Base-by-base conservation (phyloP, 2,888 invertebrate genomes). In the Cloeon dipterum region DNA sequence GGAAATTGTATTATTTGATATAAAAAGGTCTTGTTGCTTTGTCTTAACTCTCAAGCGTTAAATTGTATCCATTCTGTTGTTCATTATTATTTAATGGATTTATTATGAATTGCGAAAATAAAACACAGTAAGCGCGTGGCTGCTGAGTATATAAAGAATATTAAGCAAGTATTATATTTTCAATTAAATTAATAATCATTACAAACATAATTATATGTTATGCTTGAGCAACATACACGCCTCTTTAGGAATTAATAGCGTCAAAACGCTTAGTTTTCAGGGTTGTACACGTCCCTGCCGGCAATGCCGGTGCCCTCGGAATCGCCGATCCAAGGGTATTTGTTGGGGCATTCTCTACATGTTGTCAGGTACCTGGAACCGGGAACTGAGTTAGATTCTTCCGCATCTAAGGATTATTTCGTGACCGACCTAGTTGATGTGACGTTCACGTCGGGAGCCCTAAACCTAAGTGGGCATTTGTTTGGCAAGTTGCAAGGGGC, bases 271-370 rank as follows among this genome's bases (percentile, higher is more conserved):
- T 41, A 44, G 38, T 67, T 74, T 50, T 77, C 77, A 35, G 77
- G 75, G 54, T 73, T 68, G 52, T 85, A 85, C 55, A 75, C 78
- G 52, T 85, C 85, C 46, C 66, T 74, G 33, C 75, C 75, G 20
- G 71, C 66, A 44, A 77, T 69, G 10, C 83, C 85, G 18, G 78
- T 74, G 38, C 85, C 85, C 46, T 71, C 77, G 2, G 83, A 73
- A 56, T 86, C 85, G 19, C 83, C 83, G 43, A 86, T 55, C 88
- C 88, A 88, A 3, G 88, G 88, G 58, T 79, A 74, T 47, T 66
- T 70, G 43, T 75, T 75, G 13, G 86, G 86, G 51, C 86, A 88
- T 42, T 83, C 81, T 40, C 62, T 65, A 54, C 86, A 88, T 14
- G 86, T 82, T 51, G 82, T 79, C 70, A 88, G 69, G 51, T 88